Conservation (phyloP, 2,888 invertebrate species). For the Volucella inanis region DNA sequence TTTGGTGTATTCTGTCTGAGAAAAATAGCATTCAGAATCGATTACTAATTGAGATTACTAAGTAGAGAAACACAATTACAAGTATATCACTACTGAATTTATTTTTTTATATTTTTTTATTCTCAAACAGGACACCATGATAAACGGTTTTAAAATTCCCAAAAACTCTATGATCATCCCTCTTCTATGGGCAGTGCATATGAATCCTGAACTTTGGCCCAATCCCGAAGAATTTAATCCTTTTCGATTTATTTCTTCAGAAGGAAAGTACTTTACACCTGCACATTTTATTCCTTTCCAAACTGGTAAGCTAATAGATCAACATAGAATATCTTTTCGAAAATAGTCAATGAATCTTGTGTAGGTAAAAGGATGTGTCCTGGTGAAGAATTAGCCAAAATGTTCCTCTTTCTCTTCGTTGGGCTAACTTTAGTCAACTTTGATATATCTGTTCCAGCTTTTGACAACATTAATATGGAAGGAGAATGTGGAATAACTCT, state of each 20-base stretch:
- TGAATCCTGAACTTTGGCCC: conserved; percentile 87
- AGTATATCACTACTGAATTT: not conserved
- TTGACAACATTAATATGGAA: conserved; percentile 85
- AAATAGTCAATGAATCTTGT: conserved; percentile 63
- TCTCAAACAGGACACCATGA: conserved; percentile 84
- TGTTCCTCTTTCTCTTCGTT: conserved; percentile 87
- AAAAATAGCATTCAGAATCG: not conserved
- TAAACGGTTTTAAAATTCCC: conserved; percentile 87
- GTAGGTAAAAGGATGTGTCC: conserved; percentile 92
- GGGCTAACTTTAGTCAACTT: conserved; percentile 87
- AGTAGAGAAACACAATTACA: not conserved
- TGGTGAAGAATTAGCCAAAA: conserved; percentile 92
- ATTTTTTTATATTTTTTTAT: not conserved
- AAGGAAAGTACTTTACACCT: conserved; percentile 86
- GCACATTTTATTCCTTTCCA: conserved; percentile 92
- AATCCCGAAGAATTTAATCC: conserved; percentile 88
- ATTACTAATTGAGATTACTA: not conserved
- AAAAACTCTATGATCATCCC: conserved; percentile 90
- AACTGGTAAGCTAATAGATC: conserved; percentile 85
- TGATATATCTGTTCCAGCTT: conserved; percentile 81
- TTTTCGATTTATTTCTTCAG: conserved; percentile 87
- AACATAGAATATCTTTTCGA: not conserved
- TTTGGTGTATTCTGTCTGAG: too few relatives aligned
- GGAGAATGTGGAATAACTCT: conserved; percentile 91
- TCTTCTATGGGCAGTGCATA: conserved; percentile 91